Conservation (phyloP, 2,113 vertebrate species). For the Stigmatopora nigra region DNA sequence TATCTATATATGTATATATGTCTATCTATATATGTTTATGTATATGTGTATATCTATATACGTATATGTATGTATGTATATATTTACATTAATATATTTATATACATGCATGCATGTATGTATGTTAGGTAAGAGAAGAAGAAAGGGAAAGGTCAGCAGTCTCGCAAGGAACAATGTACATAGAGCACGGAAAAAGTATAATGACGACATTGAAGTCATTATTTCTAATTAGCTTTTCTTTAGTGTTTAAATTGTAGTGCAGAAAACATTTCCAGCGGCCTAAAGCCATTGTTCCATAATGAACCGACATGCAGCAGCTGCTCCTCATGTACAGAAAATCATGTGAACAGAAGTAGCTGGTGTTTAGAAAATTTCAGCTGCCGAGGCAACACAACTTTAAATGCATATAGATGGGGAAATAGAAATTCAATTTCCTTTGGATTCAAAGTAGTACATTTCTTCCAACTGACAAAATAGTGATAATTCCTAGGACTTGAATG, state of each 20-base stretch:
- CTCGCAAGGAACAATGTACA: not conserved
- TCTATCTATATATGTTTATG: no score
- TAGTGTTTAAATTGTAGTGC: not conserved
- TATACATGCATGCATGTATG: not conserved
- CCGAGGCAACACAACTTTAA: not conserved
- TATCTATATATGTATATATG: no score
- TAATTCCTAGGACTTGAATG: not conserved
- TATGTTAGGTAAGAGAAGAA: not conserved
- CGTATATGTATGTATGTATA: no score
- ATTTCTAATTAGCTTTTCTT: constrained; percentile 13
- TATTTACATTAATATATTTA: no score
- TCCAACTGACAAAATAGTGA: not conserved
- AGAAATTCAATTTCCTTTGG: not conserved
- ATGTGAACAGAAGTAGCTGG: not conserved
- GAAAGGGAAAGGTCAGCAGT: not conserved
- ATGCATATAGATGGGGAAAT: not conserved
- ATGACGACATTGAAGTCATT: not conserved
- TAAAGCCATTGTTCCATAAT: constrained; percentile 2
- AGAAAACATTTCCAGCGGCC: constrained; percentile 12
- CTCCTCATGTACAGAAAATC: constrained; percentile 1
- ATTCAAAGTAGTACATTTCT: not conserved
- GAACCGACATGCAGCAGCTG: constrained; percentile 3
- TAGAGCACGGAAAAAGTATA: not conserved
- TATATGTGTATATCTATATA: no score
- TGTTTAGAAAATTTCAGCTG: not conserved